Evolutionary conservation across 2,888 invertebrate species (phyloP).

Genomic region (Fragum whitleyi): DNA sequence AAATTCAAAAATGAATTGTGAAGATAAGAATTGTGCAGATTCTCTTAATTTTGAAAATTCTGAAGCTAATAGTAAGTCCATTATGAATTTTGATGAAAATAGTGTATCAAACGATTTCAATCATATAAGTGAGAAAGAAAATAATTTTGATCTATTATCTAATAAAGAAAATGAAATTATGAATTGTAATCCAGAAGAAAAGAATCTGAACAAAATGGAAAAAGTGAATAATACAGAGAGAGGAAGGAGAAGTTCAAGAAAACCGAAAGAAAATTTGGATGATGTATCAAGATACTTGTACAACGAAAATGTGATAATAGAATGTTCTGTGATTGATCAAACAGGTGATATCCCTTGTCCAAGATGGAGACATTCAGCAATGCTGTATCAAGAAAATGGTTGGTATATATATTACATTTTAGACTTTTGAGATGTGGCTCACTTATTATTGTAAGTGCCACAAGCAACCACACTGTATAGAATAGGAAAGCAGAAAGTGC

Average conservation of each 20-base stretch:
- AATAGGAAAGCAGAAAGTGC: too few species aligned
- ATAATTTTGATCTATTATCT: not conserved
- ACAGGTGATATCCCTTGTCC: conserved; percentile 75
- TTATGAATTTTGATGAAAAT: not conserved
- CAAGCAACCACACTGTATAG: not conserved
- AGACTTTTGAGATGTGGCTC: not conserved
- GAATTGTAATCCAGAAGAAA: conserved; percentile 24
- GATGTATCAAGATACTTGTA: not conserved
- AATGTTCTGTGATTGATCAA: conserved; percentile 56
- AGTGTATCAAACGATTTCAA: not conserved
- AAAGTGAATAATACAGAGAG: not conserved
- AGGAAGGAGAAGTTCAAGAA: not conserved
- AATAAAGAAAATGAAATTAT: conserved; percentile 20
- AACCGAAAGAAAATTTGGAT: not conserved
- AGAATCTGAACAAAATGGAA: not conserved
- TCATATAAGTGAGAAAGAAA: conserved; percentile 3
- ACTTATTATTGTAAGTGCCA: not conserved
- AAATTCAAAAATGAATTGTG: not conserved
- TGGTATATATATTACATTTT: not conserved
- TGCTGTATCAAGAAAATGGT: conserved; percentile 73
- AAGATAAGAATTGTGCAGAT: conserved; percentile 30
- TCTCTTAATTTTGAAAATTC: conserved; percentile 27
- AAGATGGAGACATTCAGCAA: conserved; percentile 85
- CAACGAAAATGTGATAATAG: conserved; percentile 14
- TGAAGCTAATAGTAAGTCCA: not conserved